These are phyloP conservation scores for Diadumene lineata DNA, from an alignment of 92 coral and sea anemone species.

Conservation along the genomic window DNA sequence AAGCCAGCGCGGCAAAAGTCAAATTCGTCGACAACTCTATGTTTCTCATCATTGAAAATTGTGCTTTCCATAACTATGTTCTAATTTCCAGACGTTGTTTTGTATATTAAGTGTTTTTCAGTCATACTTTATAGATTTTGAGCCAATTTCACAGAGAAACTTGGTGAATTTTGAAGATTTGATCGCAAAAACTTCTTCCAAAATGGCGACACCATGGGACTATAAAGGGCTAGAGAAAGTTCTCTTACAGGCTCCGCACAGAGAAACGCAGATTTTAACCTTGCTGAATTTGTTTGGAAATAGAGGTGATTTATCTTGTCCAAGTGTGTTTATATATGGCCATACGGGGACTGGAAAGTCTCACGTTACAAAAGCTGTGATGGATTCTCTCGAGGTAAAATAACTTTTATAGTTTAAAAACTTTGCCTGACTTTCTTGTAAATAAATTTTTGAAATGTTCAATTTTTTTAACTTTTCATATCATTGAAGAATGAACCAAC, in stretches of 20 bases:
- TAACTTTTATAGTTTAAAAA: background rate
- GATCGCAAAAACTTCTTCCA: too few species aligned
- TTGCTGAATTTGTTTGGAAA: slow-evolving; percentile 73
- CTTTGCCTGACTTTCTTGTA: background rate
- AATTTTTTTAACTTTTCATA: too few species aligned
- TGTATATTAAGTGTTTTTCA: too few species aligned
- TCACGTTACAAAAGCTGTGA: slow-evolving; percentile 65
- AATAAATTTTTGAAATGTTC: background rate
- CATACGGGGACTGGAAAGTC: slow-evolving; percentile 91
- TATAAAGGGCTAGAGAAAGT: slow-evolving; percentile 28
- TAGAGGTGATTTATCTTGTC: slow-evolving; percentile 46
- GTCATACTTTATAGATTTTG: background rate
- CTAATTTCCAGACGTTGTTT: too few species aligned
- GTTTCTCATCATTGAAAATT: background rate
- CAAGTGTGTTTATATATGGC: slow-evolving; percentile 76
- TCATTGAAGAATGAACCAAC: too few species aligned
- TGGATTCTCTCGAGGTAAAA: slow-evolving; percentile 65
- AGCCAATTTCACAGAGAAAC: background rate
- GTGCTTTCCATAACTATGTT: background rate
- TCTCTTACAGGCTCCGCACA: slow-evolving; percentile 48
- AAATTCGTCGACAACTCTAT: background rate
- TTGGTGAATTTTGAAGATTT: too few species aligned
- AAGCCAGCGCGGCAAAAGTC: slow-evolving; percentile 33
- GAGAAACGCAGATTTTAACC: slow-evolving; percentile 61
- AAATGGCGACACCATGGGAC: slow-evolving; percentile 30